A percentile compares a stretch with the other conserved stretches of the same genome.
Conservation (phyloP, 2,888 invertebrate genomes). For the Chrysolina haemoptera region DNA sequence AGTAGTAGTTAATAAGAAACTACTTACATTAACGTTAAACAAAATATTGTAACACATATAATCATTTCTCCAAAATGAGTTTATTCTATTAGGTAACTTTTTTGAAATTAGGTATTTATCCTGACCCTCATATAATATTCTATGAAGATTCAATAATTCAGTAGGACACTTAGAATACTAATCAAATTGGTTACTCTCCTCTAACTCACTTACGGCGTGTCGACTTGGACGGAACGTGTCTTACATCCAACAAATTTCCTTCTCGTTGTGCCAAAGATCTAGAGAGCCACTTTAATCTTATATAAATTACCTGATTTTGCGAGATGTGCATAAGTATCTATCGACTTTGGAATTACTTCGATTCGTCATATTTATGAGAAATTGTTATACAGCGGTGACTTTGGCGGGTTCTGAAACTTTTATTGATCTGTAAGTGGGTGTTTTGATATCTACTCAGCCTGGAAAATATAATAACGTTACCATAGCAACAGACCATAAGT, state of each 20-base stretch:
- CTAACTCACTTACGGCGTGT: background rate
- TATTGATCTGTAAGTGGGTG: too few species aligned
- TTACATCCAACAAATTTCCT: slow-evolving; percentile 16
- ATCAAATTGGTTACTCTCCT: background rate
- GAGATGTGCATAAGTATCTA: background rate
- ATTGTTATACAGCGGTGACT: too few species aligned
- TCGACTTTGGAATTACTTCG: background rate
- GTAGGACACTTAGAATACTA: background rate
- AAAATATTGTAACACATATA: too few species aligned
- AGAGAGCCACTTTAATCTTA: slow-evolving; percentile 17
- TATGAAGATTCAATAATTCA: background rate
- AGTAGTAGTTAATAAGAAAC: too few species aligned
- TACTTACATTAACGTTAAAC: too few species aligned
- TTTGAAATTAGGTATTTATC: too few species aligned
- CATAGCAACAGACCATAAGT: too few species aligned
- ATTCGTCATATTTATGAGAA: background rate
- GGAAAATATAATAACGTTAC: too few species aligned
- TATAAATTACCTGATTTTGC: slow-evolving; percentile 11
- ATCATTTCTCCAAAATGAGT: too few species aligned
- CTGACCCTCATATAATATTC: background rate
- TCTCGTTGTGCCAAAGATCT: slow-evolving; percentile 26
- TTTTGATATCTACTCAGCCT: too few species aligned
- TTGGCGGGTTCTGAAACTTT: too few species aligned
- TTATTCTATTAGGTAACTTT: too few species aligned
- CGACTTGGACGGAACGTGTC: slow-evolving; percentile 28